Base-by-base conservation (phyloP, 2,797 vertebrate genomes). In the Pipistrellus pipistrellus region DNA sequence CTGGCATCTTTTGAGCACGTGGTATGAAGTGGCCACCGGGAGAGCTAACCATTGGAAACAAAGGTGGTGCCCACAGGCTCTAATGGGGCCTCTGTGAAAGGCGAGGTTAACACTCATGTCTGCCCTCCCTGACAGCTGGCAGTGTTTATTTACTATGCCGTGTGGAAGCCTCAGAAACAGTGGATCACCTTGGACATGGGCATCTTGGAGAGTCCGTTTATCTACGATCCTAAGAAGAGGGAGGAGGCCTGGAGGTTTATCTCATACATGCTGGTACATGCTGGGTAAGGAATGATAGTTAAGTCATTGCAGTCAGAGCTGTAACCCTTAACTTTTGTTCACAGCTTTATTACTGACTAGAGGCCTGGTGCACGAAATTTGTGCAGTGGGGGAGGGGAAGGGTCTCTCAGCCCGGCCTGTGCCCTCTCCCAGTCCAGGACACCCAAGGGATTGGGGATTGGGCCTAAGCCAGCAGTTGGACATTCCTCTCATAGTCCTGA, bases 201-300 rank as follows among this genome's bases (percentile, higher is more conserved):
- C 88, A 98, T 99, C 97, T 98, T 98, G 98, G 97, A 97, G 0
- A 99, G 99, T 95, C 99, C 98, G 13, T 98, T 99, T 0, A 98
- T 98, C 13, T 99, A 99, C 97, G 97, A 97, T 38, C 98, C 99
- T 0, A 97, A 98, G 9, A 78, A 59, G 53, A 96, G 99, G 2
- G 76, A 99, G 85, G 98, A 99, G 97, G 99, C 99, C 13, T 99
- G 99, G 99, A 98, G 99, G 87, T 99, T 99, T 84, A 0, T 99
- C 92, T 99, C 99, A 55, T 99, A 99, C 97, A 99, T 99, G 99
- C 98, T 99, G 85, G 98, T 99, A 66, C 99, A 99, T 23, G 99
- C 99, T 0, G 99, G 99, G 99, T 99, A 97, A 98, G 97, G 35
- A 85, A 55, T 27, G 64, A 66, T 21, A 35, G 55, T 41, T 32